A percentile compares a stretch with the other conserved stretches of the same genome.
phyloP scores from a whole-genome alignment of 1,140 invertebrate genomes.

The Rhyacophila brunnea region DNA sequence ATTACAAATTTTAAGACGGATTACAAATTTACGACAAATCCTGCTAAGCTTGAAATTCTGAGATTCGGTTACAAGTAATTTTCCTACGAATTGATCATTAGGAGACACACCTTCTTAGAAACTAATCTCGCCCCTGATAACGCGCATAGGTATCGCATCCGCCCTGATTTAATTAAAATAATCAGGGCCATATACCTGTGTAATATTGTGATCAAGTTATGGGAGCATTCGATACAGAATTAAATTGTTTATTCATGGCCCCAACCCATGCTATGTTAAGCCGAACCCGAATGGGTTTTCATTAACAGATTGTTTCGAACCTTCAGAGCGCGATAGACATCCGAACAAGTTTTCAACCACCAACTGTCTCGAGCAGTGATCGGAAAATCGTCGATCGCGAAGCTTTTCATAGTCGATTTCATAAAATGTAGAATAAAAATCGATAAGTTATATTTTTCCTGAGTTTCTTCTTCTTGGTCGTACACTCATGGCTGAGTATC shows the following conservation, averaged over 20 bases:
- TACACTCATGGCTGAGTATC: no score
- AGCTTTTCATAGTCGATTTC: no score
- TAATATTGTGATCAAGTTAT: slow-evolving; percentile 16
- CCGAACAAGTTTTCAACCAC: no score
- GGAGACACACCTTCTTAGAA: slow-evolving; percentile 2
- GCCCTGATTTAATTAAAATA: slow-evolving; percentile 32
- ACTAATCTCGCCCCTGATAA: slow-evolving; percentile 10
- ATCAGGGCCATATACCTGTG: slow-evolving; percentile 19
- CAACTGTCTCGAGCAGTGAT: no score
- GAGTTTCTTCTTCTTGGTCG: no score
- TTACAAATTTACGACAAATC: no score
- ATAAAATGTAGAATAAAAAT: no score
- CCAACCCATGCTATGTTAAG: neutral
- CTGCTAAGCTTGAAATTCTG: no score
- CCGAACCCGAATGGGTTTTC: slow-evolving; percentile 6
- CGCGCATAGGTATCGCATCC: slow-evolving; percentile 2
- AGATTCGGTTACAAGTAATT: slow-evolving; percentile 4
- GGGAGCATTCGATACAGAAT: slow-evolving; percentile 12
- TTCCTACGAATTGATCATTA: neutral
- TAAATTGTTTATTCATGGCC: slow-evolving; percentile 18
- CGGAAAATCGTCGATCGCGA: no score
- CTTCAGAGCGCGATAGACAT: no score
- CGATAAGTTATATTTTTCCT: no score
- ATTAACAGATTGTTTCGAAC: slow-evolving; percentile 9
- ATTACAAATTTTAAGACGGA: no score